Conservation (phyloP, 2,113 vertebrate genomes). For the Platysternon megacephalum region DNA sequence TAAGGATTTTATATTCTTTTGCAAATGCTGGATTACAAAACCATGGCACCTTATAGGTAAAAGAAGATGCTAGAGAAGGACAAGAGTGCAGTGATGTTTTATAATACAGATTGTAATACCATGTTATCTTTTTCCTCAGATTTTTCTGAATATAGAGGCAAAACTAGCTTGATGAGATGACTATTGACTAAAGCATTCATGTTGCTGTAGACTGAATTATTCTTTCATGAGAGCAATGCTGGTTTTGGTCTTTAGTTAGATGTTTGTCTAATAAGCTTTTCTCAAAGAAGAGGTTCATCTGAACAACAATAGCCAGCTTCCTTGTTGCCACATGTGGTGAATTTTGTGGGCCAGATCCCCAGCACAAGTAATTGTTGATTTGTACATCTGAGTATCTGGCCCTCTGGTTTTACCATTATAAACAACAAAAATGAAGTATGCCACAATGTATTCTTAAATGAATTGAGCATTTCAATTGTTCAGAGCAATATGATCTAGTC, state of each 20-base stretch:
- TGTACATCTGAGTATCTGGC: not conserved
- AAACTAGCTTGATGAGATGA: constrained; percentile 41
- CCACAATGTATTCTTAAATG: not conserved
- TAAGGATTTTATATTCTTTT: not conserved
- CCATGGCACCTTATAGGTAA: not conserved
- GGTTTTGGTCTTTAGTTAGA: constrained; percentile 29
- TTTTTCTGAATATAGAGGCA: constrained; percentile 34
- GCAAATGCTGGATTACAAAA: not conserved
- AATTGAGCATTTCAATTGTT: not conserved
- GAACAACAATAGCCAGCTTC: constrained; percentile 34
- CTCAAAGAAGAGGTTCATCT: constrained; percentile 13
- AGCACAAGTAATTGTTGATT: not conserved
- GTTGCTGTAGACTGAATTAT: constrained; percentile 9
- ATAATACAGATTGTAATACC: not conserved
- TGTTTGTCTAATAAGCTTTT: not conserved
- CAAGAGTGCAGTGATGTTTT: not conserved
- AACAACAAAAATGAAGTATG: not conserved
- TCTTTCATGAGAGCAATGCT: constrained; percentile 13
- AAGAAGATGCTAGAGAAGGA: not conserved
- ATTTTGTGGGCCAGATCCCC: constrained; percentile 24
- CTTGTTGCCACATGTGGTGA: not conserved
- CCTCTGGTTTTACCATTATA: not conserved
- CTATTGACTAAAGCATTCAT: constrained; percentile 28
- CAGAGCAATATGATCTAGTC: not conserved
- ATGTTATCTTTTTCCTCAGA: constrained; percentile 8